Conservation (phyloP, 2,113 vertebrate genomes). For the Gymnogyps californianus region DNA sequence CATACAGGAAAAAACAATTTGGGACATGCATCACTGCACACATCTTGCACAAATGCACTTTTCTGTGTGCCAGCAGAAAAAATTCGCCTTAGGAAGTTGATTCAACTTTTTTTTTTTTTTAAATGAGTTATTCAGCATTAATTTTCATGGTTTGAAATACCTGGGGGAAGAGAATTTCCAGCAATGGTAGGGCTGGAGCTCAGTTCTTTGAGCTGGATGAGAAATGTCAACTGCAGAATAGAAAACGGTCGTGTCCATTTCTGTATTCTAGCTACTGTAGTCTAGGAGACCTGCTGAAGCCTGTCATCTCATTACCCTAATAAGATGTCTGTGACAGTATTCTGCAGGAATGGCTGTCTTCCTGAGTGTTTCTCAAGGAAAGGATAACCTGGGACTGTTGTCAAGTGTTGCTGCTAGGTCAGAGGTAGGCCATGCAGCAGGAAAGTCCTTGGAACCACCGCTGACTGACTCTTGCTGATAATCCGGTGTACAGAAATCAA, state of each 20-base stretch:
- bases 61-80: background rate
- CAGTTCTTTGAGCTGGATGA: background rate
- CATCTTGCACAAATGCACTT: background rate
- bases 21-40: rapidly evolving
- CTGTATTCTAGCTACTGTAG: background rate
- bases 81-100: background rate
- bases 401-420: background rate
- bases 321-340: background rate
- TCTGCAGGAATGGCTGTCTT: background rate
- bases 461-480: background rate
- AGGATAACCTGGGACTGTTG: background rate
- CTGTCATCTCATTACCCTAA: background rate
- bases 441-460: background rate
- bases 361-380: background rate
- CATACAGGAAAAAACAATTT: background rate
- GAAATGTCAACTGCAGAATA: background rate
- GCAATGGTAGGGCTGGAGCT: background rate
- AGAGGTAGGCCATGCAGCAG: background rate
- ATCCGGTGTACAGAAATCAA: background rate
- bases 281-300: background rate
- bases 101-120: background rate
- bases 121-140: background rate
- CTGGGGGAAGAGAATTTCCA: background rate
- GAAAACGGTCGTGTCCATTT: background rate
- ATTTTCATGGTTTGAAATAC: background rate